Percentiles rank a stretch among this genome's conserved stretches.
Evolutionary conservation across 2,888 invertebrate genomes (phyloP).

Genomic region (Machimus rusticus): DNA sequence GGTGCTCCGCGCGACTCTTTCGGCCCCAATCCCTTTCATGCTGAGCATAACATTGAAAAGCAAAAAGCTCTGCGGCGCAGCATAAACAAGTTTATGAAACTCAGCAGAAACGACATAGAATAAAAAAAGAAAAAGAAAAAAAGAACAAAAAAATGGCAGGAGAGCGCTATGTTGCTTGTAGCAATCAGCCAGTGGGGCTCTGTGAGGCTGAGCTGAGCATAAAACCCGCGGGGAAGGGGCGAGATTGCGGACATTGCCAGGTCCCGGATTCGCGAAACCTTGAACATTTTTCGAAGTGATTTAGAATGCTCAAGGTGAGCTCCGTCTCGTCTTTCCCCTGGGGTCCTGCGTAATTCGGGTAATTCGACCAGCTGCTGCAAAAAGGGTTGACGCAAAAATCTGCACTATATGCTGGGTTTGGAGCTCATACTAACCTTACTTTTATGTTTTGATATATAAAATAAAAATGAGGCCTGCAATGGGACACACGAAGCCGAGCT

Average conservation of each 20-base stretch:
- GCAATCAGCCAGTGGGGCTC: background rate
- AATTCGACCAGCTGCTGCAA: background rate
- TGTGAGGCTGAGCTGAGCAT: background rate
- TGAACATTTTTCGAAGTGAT: background rate
- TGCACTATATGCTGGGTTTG: background rate
- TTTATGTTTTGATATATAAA: background rate
- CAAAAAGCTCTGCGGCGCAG: background rate
- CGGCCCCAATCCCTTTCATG: background rate
- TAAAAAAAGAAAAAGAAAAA: too few species aligned
- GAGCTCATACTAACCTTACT: background rate
- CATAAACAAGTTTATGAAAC: constrained; percentile 18
- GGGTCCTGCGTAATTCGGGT: background rate
- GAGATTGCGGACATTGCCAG: constrained; percentile 6
- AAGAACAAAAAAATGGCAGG: background rate
- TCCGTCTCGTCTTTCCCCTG: background rate
- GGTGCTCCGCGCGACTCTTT: background rate
- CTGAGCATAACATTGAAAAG: background rate
- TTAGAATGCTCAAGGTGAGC: constrained; percentile 14
- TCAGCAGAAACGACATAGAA: background rate
- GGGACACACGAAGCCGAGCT: background rate
- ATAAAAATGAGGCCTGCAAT: background rate
- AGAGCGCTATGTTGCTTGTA: background rate
- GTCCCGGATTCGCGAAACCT: background rate
- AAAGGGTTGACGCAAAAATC: background rate
- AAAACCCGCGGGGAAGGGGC: background rate